These are phyloP conservation scores for Oscheius sp. DNA, from an alignment of 1,140 invertebrate genomes.

Conservation along the genomic window DNA sequence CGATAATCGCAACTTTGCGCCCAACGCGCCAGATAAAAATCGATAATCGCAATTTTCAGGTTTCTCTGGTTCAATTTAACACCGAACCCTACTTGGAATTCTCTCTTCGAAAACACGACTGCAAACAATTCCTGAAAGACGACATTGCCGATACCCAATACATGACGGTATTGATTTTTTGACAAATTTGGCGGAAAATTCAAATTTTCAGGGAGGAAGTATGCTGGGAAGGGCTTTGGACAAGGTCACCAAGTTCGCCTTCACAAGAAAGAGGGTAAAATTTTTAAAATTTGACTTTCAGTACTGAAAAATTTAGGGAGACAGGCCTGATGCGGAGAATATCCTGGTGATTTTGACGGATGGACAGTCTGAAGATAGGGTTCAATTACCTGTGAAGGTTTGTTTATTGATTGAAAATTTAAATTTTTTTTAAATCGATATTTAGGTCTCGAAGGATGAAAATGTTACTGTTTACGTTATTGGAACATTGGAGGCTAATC, in stretches of 20 bases:
- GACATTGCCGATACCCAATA: slow-evolving; percentile 51
- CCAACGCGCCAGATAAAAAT: too few relatives aligned
- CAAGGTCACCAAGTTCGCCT: slow-evolving; percentile 53
- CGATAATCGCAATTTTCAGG: slow-evolving; percentile 26
- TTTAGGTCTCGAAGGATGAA: slow-evolving; percentile 33
- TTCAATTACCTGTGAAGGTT: slow-evolving; percentile 47
- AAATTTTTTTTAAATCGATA: slow-evolving; percentile 13
- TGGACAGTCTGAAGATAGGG: slow-evolving; percentile 42
- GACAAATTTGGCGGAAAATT: not conserved
- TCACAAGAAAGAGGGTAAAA: slow-evolving; percentile 48
- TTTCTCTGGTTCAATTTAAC: slow-evolving; percentile 53
- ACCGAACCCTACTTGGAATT: slow-evolving; percentile 53
- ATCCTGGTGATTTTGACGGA: slow-evolving; percentile 51
- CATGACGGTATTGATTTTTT: slow-evolving; percentile 35
- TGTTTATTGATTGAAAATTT: too few relatives aligned
- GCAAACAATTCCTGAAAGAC: slow-evolving; percentile 46
- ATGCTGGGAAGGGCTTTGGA: slow-evolving; percentile 50
- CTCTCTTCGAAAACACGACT: slow-evolving; percentile 51
- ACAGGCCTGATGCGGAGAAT: slow-evolving; percentile 51
- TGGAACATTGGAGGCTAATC: slow-evolving; percentile 45
- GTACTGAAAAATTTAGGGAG: slow-evolving; percentile 45
- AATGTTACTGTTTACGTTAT: slow-evolving; percentile 49
- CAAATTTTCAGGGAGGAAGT: slow-evolving; percentile 42
- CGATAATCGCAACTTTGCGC: too few relatives aligned
- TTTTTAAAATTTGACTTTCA: not conserved